A percentile compares a stretch with the other conserved stretches of the same genome.
phyloP scores from a whole-genome alignment of 1,140 invertebrate species.

The Drosophila ironensis region DNA sequence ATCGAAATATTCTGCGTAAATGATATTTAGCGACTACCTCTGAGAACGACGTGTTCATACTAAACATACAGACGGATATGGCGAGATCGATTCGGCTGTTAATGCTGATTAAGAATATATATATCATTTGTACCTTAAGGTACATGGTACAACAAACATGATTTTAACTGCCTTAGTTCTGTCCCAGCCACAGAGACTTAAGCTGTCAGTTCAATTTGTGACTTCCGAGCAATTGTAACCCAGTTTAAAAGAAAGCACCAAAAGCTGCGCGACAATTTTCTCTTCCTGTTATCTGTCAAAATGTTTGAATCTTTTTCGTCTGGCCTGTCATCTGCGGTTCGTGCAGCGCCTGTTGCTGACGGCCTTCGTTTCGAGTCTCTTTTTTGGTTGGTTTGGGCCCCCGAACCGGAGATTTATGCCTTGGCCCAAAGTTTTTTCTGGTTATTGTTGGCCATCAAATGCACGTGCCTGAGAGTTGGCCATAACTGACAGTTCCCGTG shows the following conservation, averaged over 20 bases:
- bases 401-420: constrained; percentile 63
- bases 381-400: constrained; percentile 2
- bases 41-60: no score
- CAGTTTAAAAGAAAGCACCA: not conserved
- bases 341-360: constrained; percentile 66
- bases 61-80: no score
- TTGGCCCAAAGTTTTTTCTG: constrained; percentile 32
- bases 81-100: no score
- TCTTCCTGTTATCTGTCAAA: constrained; percentile 31
- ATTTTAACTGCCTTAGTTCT: no score
- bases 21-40: no score
- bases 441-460: constrained; percentile 59
- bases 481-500: constrained; percentile 52
- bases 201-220: no score
- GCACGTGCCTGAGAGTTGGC: constrained; percentile 54
- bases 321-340: constrained; percentile 31
- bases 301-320: constrained; percentile 18
- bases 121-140: no score
- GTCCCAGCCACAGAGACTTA: no score
- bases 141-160: no score
- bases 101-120: no score
- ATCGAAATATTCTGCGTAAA: no score
- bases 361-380: not conserved
- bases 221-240: no score
- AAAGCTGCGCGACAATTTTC: not conserved